Percentiles rank a stretch among this genome's conserved stretches.
These are phyloP conservation scores for Thaumetopoea pityocampa DNA, from an alignment of 1,140 invertebrate genomes.

Conservation along the genomic window DNA sequence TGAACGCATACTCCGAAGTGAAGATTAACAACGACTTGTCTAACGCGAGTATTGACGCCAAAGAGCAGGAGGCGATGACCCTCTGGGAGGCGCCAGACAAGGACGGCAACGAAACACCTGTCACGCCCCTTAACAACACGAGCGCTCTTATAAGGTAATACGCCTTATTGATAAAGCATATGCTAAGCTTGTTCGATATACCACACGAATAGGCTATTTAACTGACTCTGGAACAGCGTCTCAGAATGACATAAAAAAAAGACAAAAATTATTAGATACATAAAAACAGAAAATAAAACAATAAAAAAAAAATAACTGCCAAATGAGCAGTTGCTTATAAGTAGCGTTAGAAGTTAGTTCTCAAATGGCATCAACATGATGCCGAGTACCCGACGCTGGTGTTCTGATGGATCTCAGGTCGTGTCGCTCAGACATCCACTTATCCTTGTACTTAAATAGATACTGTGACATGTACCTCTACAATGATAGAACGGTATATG, in stretches of 20 bases:
- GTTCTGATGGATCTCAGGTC: too few species aligned
- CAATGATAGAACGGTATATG: too few species aligned
- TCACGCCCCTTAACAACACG: constrained; percentile 46
- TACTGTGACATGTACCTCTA: too few species aligned
- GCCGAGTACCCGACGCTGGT: too few species aligned
- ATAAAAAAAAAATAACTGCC: not conserved
- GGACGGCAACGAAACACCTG: constrained; percentile 28
- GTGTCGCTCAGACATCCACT: too few species aligned
- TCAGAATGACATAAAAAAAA: not conserved
- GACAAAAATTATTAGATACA: too few species aligned
- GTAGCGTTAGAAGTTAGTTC: too few species aligned
- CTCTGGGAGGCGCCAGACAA: constrained; percentile 81
- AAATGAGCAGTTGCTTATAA: not conserved
- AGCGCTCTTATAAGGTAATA: constrained; percentile 61
- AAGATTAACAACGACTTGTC: constrained; percentile 67
- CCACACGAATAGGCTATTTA: too few species aligned
- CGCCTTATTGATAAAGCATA: not conserved
- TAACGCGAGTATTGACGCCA: constrained; percentile 65
- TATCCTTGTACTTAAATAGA: too few species aligned
- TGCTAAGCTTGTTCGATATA: not conserved
- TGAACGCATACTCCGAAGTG: constrained; percentile 75
- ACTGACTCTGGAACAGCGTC: too few species aligned
- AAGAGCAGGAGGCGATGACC: constrained; percentile 78
- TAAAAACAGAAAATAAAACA: too few species aligned
- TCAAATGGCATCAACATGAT: too few species aligned